phyloP scores from a whole-genome alignment of 23 tunicate genomes.

The Halocynthia aurantium region DNA sequence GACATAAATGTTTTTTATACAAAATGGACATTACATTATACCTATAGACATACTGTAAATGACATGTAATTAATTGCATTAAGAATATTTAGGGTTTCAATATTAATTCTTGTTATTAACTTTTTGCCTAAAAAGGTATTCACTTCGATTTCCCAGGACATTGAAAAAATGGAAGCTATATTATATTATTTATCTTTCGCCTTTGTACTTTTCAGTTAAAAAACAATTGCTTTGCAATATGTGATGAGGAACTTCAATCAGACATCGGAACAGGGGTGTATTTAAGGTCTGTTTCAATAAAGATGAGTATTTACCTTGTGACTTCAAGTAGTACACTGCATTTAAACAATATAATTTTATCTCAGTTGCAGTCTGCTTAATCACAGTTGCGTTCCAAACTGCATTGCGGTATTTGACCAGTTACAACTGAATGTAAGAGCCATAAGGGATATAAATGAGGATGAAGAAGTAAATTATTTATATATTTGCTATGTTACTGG shows the following conservation, averaged over 20 bases:
- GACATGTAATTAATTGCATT: too few species aligned
- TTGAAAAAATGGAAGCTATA: too few species aligned
- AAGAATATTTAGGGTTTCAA: too few species aligned
- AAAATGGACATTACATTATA: too few species aligned
- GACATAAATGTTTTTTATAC: too few species aligned
- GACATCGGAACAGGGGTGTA: constrained; percentile 82
- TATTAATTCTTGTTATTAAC: too few species aligned
- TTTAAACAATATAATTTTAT: background rate
- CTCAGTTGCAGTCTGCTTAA: constrained; percentile 76
- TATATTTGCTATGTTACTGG: background rate
- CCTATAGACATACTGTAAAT: too few species aligned
- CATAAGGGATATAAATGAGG: constrained; percentile 31
- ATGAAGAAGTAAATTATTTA: constrained; percentile 40
- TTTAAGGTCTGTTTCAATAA: constrained; percentile 27
- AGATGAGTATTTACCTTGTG: too few species aligned
- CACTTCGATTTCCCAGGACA: too few species aligned
- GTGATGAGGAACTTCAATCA: constrained; percentile 68
- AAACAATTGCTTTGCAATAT: constrained; percentile 83
- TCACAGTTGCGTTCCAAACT: constrained; percentile 81
- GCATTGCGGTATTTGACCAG: constrained; percentile 58
- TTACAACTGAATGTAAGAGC: constrained; percentile 42
- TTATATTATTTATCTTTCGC: too few species aligned
- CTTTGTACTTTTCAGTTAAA: constrained; percentile 18
- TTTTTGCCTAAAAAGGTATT: too few species aligned
- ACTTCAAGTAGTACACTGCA: too few species aligned